Evolutionary conservation across 37 sponge, comb jelly and placozoan species (phyloP).

Genomic region (Tethya wilhelma): DNA sequence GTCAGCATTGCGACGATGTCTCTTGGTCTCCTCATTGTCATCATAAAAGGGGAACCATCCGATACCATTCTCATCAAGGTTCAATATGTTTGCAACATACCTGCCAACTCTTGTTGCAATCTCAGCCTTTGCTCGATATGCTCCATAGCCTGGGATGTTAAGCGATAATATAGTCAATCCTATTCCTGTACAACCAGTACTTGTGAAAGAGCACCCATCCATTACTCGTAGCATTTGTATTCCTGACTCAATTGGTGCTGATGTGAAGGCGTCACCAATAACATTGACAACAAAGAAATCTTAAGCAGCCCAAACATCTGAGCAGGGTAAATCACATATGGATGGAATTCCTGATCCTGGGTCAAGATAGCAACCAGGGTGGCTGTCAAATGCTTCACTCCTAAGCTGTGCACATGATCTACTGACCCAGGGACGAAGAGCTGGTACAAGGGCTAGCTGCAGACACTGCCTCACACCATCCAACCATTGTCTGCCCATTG

Average conservation of each 20-base stretch:
- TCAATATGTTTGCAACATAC: constrained; percentile 7
- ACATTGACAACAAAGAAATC: constrained; percentile 33
- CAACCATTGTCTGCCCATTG: constrained; percentile 26
- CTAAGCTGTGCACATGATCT: constrained; percentile 35
- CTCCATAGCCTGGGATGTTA: background rate
- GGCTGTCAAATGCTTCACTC: constrained; percentile 40
- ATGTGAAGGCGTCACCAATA: constrained; percentile 18
- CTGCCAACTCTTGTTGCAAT: background rate
- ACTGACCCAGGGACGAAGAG: constrained; percentile 37
- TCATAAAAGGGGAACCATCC: constrained; percentile 40
- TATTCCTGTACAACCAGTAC: background rate
- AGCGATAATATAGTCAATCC: background rate
- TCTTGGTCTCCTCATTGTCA: background rate
- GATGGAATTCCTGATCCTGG: constrained; percentile 33
- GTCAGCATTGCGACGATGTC: background rate
- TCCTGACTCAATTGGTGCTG: constrained; percentile 20
- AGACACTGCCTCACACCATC: constrained; percentile 48
- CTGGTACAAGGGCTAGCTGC: constrained; percentile 38
- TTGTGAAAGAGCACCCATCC: background rate
- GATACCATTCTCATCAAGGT: constrained; percentile 13
- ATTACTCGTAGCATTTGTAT: constrained; percentile 35
- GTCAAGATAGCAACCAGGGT: constrained; percentile 28
- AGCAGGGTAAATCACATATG: constrained; percentile 27
- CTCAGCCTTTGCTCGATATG: background rate
- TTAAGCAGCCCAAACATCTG: constrained; percentile 4